Percentiles rank a stretch among this genome's conserved stretches.
Conservation (phyloP, 23 tunicate genomes). For the Phallusia fumigata region DNA sequence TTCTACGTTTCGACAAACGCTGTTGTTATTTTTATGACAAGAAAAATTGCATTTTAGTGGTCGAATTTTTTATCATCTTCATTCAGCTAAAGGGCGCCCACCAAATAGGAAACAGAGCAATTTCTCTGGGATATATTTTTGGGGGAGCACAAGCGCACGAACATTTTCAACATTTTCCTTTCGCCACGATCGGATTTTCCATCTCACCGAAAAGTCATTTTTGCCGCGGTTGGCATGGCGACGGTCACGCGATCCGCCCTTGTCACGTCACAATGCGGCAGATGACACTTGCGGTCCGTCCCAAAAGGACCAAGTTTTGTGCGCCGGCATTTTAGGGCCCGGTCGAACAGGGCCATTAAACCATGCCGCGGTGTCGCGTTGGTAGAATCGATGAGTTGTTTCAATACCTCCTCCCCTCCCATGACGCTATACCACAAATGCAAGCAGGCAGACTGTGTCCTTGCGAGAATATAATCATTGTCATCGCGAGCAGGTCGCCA, state of each 20-base stretch:
- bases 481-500: too few relatives aligned
- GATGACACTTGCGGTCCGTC: not conserved
- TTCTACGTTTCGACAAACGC: too few relatives aligned
- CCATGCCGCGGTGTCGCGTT: not conserved
- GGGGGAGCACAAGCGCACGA: too few relatives aligned
- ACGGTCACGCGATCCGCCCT: constrained; percentile 14
- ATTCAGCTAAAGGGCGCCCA: too few relatives aligned
- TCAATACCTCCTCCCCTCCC: not conserved
- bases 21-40: too few relatives aligned
- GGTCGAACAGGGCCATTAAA: not conserved
- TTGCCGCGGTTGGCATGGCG: not conserved
- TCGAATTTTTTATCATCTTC: too few relatives aligned
- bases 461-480: too few relatives aligned
- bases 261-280: constrained; percentile 3
- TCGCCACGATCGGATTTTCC: not conserved
- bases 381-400: not conserved
- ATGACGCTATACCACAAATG: not conserved
- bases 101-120: too few relatives aligned
- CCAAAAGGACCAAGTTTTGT: not conserved
- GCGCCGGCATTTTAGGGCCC: not conserved
- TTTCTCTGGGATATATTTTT: too few relatives aligned
- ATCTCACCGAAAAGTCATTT: not conserved
- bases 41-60: too few relatives aligned
- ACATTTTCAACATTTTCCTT: too few relatives aligned
- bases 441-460: too few relatives aligned